Conservation (phyloP, 2,888 invertebrate genomes). For the Tridacna crocea region DNA sequence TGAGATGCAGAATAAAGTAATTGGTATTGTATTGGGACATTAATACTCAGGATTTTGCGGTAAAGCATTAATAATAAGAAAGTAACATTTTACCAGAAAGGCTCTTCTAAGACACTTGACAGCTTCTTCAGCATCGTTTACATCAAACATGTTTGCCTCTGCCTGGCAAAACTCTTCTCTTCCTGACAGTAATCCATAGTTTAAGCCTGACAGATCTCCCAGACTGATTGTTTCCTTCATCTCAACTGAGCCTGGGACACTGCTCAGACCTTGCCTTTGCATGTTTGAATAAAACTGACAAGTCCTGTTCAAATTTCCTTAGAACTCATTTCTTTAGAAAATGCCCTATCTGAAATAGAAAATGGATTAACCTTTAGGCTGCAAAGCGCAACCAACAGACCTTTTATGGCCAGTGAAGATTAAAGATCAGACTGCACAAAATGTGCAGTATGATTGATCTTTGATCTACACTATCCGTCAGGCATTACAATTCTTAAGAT, state of each 20-base stretch:
- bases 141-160: constrained; percentile 62
- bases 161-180: constrained; percentile 30
- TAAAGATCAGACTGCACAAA: too few relatives aligned
- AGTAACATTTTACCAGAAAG: constrained; percentile 67
- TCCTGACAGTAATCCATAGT: constrained; percentile 44
- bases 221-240: constrained; percentile 10
- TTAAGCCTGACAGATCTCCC: constrained; percentile 26
- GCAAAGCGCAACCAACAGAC: too few relatives aligned
- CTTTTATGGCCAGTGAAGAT: too few relatives aligned
- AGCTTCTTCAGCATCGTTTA: constrained; percentile 74
- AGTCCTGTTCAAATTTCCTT: constrained; percentile 34
- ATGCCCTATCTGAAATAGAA: background rate
- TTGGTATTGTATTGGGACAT: too few relatives aligned
- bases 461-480: too few relatives aligned
- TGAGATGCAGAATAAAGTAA: too few relatives aligned
- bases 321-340: background rate
- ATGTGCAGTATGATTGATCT: too few relatives aligned
- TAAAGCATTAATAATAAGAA: too few relatives aligned
- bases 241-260: constrained; percentile 43
- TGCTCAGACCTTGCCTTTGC: constrained; percentile 44
- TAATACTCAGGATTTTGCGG: too few relatives aligned
- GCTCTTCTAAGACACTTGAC: constrained; percentile 70
- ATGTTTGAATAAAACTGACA: constrained; percentile 49
- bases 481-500: too few relatives aligned
- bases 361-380: too few relatives aligned